Conservation (phyloP, 2,797 vertebrate genomes). For the Sylvia borin region DNA sequence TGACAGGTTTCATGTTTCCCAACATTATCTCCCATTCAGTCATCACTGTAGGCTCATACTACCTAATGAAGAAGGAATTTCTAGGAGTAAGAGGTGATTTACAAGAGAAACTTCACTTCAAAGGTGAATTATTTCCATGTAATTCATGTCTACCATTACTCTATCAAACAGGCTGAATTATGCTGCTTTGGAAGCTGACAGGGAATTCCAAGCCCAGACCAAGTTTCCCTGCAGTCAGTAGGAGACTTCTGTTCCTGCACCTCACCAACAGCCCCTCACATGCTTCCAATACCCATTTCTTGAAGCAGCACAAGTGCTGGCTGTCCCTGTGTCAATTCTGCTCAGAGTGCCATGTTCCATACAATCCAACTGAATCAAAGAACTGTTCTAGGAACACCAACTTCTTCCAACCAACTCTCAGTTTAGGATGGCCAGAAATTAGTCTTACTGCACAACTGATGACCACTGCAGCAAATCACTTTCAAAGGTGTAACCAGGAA, state of each 20-base stretch:
- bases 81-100: background rate
- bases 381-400: background rate
- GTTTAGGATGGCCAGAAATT: background rate
- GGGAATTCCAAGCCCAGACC: background rate
- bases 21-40: background rate
- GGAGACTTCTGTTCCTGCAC: background rate
- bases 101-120: background rate
- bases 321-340: background rate
- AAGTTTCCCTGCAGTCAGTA: background rate
- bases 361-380: background rate
- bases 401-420: background rate
- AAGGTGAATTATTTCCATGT: background rate
- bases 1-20: background rate
- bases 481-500: background rate
- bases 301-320: background rate
- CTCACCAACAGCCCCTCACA: background rate
- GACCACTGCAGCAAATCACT: background rate
- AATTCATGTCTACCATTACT: background rate
- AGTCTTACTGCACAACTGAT: background rate
- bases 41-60: background rate
- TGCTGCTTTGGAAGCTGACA: background rate
- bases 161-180: background rate
- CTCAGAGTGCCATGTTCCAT: rapidly evolving
- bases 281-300: rapidly evolving
- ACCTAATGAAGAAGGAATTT: background rate